These are phyloP conservation scores for Anolis sagrei DNA, from an alignment of 2,113 vertebrate genomes.

Conservation along the genomic window DNA sequence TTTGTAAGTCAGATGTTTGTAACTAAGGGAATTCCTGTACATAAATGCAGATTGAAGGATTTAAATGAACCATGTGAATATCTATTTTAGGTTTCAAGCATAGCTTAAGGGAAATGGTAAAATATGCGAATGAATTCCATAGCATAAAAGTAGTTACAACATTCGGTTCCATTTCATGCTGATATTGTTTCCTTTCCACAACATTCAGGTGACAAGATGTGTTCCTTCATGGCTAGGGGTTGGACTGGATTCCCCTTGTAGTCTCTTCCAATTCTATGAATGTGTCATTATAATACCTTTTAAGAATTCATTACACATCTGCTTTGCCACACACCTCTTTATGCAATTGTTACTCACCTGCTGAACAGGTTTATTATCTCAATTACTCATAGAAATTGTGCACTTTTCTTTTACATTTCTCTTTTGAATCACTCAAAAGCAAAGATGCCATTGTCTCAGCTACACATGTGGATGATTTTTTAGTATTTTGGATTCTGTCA, in stretches of 20 bases:
- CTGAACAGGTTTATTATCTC: neutral
- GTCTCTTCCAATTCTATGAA: neutral
- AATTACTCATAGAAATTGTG: neutral
- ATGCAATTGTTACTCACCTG: neutral
- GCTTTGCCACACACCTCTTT: neutral
- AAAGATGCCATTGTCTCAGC: too few species aligned
- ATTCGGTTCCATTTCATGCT: neutral
- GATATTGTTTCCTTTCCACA: neutral
- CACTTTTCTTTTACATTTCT: neutral
- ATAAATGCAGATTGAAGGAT: too few species aligned
- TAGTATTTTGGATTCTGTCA: too few species aligned
- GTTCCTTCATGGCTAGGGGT: too few species aligned
- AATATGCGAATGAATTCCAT: neutral
- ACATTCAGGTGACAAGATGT: neutral
- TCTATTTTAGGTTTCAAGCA: neutral
- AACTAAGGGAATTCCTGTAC: too few species aligned
- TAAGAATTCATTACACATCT: neutral
- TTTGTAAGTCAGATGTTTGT: too few species aligned
- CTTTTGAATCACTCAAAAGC: too few species aligned
- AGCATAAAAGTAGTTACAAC: neutral
- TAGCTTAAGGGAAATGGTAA: neutral
- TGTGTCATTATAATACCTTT: neutral
- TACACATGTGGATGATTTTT: too few species aligned
- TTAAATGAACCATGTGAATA: too few species aligned
- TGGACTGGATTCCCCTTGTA: too few species aligned